A percentile compares a stretch with the other conserved stretches of the same genome.
Evolutionary conservation across 1,140 invertebrate genomes (phyloP).

Genomic region (Neodiprion virginianus): DNA sequence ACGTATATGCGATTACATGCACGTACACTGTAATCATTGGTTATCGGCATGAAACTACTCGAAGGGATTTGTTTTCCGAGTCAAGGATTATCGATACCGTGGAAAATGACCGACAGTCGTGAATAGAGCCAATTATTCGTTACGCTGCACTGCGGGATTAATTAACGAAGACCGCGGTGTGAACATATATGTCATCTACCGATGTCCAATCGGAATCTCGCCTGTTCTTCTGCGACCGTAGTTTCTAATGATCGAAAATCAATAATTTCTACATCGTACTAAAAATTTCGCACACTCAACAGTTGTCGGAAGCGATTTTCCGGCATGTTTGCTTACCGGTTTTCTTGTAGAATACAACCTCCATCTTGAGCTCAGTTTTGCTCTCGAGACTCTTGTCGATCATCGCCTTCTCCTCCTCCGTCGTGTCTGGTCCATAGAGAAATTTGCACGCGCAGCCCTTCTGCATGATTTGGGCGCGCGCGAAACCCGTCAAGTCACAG

Average conservation of each 20-base stretch:
- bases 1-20: too few species aligned
- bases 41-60: not conserved
- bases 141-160: too few species aligned
- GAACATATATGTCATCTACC: too few species aligned
- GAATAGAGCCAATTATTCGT: not conserved
- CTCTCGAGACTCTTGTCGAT: conserved; percentile 89
- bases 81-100: not conserved
- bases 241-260: not conserved
- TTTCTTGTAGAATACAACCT: conserved; percentile 95
- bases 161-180: too few species aligned
- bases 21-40: not conserved
- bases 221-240: not conserved
- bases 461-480: conserved; percentile 95
- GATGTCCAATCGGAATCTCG: too few species aligned
- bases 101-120: not conserved
- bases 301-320: not conserved
- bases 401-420: conserved; percentile 85
- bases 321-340: conserved; percentile 73
- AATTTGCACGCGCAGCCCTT: conserved; percentile 96
- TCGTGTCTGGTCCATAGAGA: conserved; percentile 90
- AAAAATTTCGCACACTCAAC: not conserved
- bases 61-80: not conserved
- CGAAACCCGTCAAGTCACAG: conserved; percentile 94
- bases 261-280: not conserved
- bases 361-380: conserved; percentile 91